Conservation (phyloP, 2,888 invertebrate genomes). For the Pyralis farinalis region DNA sequence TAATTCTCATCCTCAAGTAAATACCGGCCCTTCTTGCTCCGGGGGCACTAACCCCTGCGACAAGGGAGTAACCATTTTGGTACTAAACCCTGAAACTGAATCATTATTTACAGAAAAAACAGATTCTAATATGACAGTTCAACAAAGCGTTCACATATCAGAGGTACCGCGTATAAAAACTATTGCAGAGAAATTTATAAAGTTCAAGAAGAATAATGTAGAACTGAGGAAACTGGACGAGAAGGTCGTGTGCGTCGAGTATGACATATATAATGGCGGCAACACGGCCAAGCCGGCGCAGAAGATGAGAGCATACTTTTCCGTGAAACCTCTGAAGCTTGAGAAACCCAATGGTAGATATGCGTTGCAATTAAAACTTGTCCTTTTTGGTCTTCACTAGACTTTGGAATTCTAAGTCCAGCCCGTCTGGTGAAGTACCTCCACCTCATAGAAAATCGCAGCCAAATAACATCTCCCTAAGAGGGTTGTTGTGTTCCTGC, state of each 20-base stretch:
- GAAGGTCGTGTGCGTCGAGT: conserved; percentile 65
- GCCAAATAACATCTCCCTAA: too few relatives aligned
- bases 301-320: conserved; percentile 58
- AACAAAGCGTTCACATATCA: conserved; percentile 41
- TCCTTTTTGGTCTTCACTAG: too few relatives aligned
- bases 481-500: too few relatives aligned
- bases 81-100: too few relatives aligned
- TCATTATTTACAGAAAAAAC: conserved; percentile 9
- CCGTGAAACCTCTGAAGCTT: conserved; percentile 34
- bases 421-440: too few relatives aligned
- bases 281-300: conserved; percentile 33
- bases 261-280: conserved; percentile 44
- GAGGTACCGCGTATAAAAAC: conserved; percentile 53
- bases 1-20: too few relatives aligned
- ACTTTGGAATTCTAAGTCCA: too few relatives aligned
- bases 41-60: too few relatives aligned
- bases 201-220: conserved; percentile 48
- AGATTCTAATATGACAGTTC: conserved; percentile 10
- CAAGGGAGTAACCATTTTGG: too few relatives aligned
- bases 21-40: too few relatives aligned
- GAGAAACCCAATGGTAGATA: conserved; percentile 1
- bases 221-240: conserved; percentile 60
- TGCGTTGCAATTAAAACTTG: too few relatives aligned
- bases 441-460: too few relatives aligned
- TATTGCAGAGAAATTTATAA: conserved; percentile 57